Base-by-base conservation (phyloP, 1,140 invertebrate species). In the Ostrea edulis region DNA sequence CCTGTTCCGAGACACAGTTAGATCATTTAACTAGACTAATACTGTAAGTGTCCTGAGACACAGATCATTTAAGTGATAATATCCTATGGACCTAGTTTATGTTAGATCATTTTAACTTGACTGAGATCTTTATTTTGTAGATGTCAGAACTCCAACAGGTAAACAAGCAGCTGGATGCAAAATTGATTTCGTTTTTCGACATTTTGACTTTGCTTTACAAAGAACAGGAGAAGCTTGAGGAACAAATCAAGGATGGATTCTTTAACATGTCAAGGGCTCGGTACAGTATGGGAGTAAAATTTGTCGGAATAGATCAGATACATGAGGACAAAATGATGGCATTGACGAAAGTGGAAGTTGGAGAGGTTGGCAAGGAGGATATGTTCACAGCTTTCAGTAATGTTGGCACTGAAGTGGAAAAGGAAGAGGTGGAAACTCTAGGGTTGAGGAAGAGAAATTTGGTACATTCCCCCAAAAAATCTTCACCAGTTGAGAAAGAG, bases 201-300 rank as follows among this genome's bases (percentile, higher is more conserved):
- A 87, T 84, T 52, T 55, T 92, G 25, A 90, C 88, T 3, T 62
- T 81, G 20, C 68, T 92, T 17, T 92, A 89, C 22, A n/a, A 87
- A 35, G 84, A 86, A 65, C 91, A 89, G 82, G 85, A 88, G 17
- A 82, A 90, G 53, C 84, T 93, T 0, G 88, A 90, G 0, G 84
- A 89, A 9, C 44, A 86, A 8, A 71, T 93, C 86, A 92, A 91
- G 84, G 84, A 87, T 82, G 92, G 92, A n/a, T 92, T 87, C 84
- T 86, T 92, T 8, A 82, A 91, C 65, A 90, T 93, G 91, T 91
- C 92, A 20, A 85, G 90, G 44, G 91, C 92, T 22, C 87, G 92
- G 20, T 93, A 93, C 84, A 91, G 68, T 44, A 92, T 92, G 90
- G 92, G 92, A 8, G 81, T 84, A 7, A 92, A 91, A 25, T 87